phyloP scores from a whole-genome alignment of 2,113 vertebrate species.

The Boleophthalmus pectinirostris region DNA sequence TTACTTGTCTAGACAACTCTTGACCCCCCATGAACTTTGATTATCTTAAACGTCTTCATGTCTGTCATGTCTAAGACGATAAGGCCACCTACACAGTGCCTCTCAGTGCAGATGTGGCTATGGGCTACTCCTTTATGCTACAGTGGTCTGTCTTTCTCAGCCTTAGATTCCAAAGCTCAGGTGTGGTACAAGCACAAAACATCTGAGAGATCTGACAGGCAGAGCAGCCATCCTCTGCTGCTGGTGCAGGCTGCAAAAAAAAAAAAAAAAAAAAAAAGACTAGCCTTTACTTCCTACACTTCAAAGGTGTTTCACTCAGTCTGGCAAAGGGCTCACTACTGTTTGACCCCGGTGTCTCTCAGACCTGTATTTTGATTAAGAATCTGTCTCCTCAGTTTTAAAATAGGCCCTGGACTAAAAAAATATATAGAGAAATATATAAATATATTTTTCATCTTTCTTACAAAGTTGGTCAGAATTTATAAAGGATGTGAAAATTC shows the following conservation, averaged over 20 bases:
- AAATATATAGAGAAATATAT: background rate
- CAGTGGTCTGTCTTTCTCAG: constrained; percentile 43
- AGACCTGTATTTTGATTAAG: constrained; percentile 18
- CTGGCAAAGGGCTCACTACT: constrained; percentile 60
- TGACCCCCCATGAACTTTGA: constrained; percentile 15
- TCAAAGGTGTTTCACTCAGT: constrained; percentile 76
- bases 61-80: constrained; percentile 27
- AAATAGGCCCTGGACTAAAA: background rate
- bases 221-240: constrained; percentile 44
- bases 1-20: background rate
- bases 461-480: background rate
- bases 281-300: constrained; percentile 75
- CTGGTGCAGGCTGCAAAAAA: constrained; percentile 55
- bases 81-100: constrained; percentile 1
- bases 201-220: constrained; percentile 74
- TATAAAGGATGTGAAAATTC: constrained; percentile 27
- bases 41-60: constrained; percentile 18
- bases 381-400: constrained; percentile 53
- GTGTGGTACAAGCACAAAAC: constrained; percentile 58
- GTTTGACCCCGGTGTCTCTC: constrained; percentile 57
- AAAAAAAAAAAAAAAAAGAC: constrained; percentile 50
- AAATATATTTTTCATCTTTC: background rate
- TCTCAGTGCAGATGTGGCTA: constrained; percentile 61
- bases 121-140: constrained; percentile 19
- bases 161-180: constrained; percentile 75